Evolutionary conservation across 2,113 vertebrate genomes (phyloP).

Genomic region (Amphiprion percula): DNA sequence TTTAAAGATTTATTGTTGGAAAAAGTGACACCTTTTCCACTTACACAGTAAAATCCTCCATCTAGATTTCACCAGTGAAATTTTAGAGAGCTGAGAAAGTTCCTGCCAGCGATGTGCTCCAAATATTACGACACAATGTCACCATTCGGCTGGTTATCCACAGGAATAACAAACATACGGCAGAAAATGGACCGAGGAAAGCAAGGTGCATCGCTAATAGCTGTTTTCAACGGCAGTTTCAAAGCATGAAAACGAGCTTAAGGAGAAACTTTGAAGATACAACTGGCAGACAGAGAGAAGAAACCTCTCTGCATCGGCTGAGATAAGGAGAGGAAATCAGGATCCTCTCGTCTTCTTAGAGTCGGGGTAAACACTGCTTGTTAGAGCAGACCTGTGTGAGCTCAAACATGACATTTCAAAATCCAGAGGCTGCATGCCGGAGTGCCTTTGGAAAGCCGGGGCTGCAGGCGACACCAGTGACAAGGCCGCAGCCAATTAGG

Average conservation of each 20-base stretch:
- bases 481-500: conserved; percentile 77
- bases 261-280: conserved; percentile 58
- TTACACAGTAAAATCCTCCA: not conserved
- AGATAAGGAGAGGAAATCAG: conserved; percentile 46
- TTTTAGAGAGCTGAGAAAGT: not conserved
- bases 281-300: conserved; percentile 40
- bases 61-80: not conserved
- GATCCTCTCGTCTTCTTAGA: conserved; percentile 46
- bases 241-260: conserved; percentile 36
- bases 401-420: conserved; percentile 67
- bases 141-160: conserved; percentile 12
- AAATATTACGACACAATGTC: conserved; percentile 3
- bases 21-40: not conserved
- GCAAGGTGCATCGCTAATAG: conserved; percentile 3
- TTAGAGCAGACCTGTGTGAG: conserved; percentile 70
- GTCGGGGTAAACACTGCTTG: conserved; percentile 62
- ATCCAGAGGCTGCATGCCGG: conserved; percentile 65
- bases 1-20: not conserved
- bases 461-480: conserved; percentile 68
- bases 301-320: conserved; percentile 42
- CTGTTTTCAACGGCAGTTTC: conserved; percentile 20
- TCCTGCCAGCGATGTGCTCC: not conserved
- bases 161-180: not conserved
- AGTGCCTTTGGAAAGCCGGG: conserved; percentile 48
- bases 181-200: conserved; percentile 1